These are phyloP conservation scores for Ennomos quercinarius DNA, from an alignment of 2,888 invertebrate genomes.

Conservation along the genomic window DNA sequence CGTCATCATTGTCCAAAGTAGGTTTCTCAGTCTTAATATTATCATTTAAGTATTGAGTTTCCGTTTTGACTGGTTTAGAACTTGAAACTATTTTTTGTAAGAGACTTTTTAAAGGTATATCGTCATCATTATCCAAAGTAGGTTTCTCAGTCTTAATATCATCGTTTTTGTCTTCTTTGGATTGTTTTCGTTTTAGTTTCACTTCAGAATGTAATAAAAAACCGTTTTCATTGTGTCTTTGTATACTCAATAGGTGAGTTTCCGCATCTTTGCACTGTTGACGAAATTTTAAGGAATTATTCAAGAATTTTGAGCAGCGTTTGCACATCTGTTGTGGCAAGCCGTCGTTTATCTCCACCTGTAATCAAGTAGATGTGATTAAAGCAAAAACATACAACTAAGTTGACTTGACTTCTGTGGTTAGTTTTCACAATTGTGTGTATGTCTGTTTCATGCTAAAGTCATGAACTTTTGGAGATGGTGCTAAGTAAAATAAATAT, in stretches of 20 bases:
- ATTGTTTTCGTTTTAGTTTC: slow-evolving; percentile 1
- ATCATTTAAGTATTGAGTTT: slow-evolving; percentile 5
- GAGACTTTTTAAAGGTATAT: slow-evolving; percentile 31
- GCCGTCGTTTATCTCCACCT: slow-evolving; percentile 54
- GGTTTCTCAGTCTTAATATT: slow-evolving; percentile 10
- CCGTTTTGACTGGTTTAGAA: background rate
- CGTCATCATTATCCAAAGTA: slow-evolving; percentile 31
- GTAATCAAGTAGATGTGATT: slow-evolving; percentile 24
- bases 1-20: slow-evolving; percentile 31
- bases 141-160: slow-evolving; percentile 12
- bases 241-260: slow-evolving; percentile 35
- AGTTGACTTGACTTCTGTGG: too few relatives aligned
- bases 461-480: too few relatives aligned
- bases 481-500: too few relatives aligned
- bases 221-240: slow-evolving; percentile 17
- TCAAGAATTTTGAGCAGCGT: slow-evolving; percentile 44
- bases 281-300: slow-evolving; percentile 52
- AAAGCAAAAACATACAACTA: slow-evolving; percentile 8
- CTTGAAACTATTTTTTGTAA: background rate
- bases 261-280: slow-evolving; percentile 53
- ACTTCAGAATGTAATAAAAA: background rate
- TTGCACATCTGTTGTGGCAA: slow-evolving; percentile 60
- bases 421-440: too few relatives aligned
- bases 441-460: too few relatives aligned
- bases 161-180: background rate